These are phyloP conservation scores for Philypnodon macrostomus DNA, from an alignment of 2,797 vertebrate genomes.

Conservation along the genomic window DNA sequence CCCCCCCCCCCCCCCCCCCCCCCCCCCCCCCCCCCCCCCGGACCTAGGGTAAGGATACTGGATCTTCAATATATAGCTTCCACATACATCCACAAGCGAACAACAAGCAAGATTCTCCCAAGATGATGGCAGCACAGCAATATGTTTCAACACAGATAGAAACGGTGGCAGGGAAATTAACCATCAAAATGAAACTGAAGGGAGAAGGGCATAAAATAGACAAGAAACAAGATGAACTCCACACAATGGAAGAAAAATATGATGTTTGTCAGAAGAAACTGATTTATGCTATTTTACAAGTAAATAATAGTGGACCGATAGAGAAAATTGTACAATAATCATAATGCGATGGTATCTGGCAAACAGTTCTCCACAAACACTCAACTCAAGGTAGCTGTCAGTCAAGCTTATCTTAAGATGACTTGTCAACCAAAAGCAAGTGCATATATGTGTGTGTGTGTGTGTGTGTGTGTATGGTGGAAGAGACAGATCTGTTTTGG, in stretches of 20 bases:
- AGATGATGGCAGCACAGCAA: conserved; percentile 57
- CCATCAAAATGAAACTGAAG: conserved; percentile 46
- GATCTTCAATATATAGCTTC: conserved; percentile 65
- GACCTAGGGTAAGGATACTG: conserved; percentile 76
- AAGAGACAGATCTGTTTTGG: conserved; percentile 45
- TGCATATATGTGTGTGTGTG: conserved; percentile 38
- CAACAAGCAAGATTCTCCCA: conserved; percentile 63
- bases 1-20: conserved; percentile 17
- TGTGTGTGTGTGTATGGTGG: conserved; percentile 5
- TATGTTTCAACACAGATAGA: conserved; percentile 68
- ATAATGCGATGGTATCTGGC: conserved; percentile 43
- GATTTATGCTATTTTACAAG: conserved; percentile 36
- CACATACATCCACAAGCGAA: conserved; percentile 62
- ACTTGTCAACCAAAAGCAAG: conserved; percentile 74
- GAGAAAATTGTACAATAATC: conserved; percentile 56
- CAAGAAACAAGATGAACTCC: conserved; percentile 16
- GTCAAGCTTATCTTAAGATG: conserved; percentile 79
- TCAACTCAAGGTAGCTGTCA: conserved; percentile 76
- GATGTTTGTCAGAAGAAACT: conserved; percentile 16
- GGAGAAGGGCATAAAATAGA: conserved; percentile 11
- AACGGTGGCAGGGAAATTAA: conserved; percentile 69
- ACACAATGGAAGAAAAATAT: conserved; percentile 12
- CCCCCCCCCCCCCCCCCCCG: conserved; percentile 51
- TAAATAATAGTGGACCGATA: conserved; percentile 54
- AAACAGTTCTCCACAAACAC: conserved; percentile 54